These are phyloP conservation scores for Thomomys bottae DNA, from an alignment of 2,113 vertebrate species.

Conservation along the genomic window DNA sequence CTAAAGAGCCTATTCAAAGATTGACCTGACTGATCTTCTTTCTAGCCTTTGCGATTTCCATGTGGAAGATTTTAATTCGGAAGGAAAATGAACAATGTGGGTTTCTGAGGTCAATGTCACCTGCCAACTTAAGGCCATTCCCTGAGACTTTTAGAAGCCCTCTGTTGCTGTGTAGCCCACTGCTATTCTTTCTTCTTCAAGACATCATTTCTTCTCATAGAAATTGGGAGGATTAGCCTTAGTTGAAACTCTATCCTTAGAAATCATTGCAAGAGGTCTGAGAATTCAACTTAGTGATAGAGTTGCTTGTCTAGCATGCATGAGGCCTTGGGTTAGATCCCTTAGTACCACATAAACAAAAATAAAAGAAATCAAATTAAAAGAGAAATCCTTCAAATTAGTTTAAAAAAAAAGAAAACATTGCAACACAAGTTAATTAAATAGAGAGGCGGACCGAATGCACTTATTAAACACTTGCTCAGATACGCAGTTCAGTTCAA, in stretches of 20 bases:
- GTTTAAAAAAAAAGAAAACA: too few relatives aligned
- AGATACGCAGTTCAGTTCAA: not conserved
- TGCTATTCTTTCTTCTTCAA: not conserved
- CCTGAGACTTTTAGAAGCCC: not conserved
- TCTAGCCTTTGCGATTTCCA: not conserved
- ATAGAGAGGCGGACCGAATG: not conserved
- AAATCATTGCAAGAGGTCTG: too few relatives aligned
- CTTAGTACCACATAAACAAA: too few relatives aligned
- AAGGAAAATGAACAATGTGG: not conserved
- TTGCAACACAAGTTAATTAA: too few relatives aligned
- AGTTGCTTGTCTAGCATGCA: too few relatives aligned
- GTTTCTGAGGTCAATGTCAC: not conserved
- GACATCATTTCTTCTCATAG: not conserved
- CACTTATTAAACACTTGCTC: not conserved
- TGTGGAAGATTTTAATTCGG: not conserved
- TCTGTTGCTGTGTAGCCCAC: not conserved
- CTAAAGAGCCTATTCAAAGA: too few relatives aligned
- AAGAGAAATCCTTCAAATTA: too few relatives aligned
- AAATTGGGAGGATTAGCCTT: not conserved
- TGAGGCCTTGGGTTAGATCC: too few relatives aligned
- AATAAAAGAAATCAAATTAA: too few relatives aligned
- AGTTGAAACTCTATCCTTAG: not conserved
- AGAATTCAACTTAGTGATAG: too few relatives aligned
- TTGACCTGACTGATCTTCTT: not conserved
- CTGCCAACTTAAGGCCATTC: not conserved